Base-by-base conservation (phyloP, 1,140 invertebrate species). In the Philopotamus ludificatus region DNA sequence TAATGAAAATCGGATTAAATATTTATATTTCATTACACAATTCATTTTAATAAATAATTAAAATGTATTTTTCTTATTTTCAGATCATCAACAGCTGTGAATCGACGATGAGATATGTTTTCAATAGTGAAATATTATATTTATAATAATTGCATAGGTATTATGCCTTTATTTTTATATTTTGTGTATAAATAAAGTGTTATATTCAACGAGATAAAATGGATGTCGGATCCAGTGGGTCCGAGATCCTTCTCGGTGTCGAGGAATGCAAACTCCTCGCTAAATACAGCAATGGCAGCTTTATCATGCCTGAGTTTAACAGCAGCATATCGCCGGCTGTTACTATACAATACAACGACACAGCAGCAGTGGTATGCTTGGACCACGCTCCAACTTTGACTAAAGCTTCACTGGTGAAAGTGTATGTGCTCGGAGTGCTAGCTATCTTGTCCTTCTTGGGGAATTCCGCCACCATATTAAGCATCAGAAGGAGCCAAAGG, bases 401-500 rank as follows among this genome's bases (percentile, higher is more conserved):
- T 0, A 77, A 74, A 15, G 78, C 75, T 1, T 83, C 84, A 0
- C 72, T 87, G 44, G 78, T 86, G 1, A 85, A 86, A 67, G 86
- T 84, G 0, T 81, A 86, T 63, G 81, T 93, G 0, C 73, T 92
- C 3, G 77, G 78, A 0, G 76, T 85, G 0, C 87, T 93, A 79
- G 88, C 88, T 0, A 62, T 87, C 0, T 72, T 92, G 49, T 91
- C 90, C 0, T 77, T 93, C 0, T 72, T 89, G 25, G 90, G 86
- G 15, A 93, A 93, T 73, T 72, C 84, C 23, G 83, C 86, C 0
- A 92, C 90, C 4, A 86, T 93, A 66, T 83, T 86, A 73, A 91
- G 88, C 65, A 89, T 93, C 67, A 82, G 82, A 59, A 84, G 84
- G 71, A 66, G 68, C 16, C 77, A 76, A 12, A 74, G 81, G 16